Evolutionary conservation across 2,113 vertebrate species (phyloP).

Genomic region (Rhynchomys soricoides): DNA sequence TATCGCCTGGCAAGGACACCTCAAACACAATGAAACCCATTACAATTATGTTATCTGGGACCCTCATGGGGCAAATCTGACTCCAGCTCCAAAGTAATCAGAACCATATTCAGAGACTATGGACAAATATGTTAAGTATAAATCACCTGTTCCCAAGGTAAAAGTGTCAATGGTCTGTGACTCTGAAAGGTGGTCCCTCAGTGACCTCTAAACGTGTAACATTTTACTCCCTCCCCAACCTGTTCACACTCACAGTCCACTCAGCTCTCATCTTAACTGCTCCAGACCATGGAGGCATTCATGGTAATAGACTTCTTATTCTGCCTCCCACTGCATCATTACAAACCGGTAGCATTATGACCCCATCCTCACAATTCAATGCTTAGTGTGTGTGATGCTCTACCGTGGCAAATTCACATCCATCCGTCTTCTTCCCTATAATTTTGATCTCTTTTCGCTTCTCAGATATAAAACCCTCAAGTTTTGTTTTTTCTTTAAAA

Average conservation of each 20-base stretch:
- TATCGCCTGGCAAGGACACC: slow-evolving; percentile 62
- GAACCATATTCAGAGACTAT: slow-evolving; percentile 33
- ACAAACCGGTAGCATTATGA: background rate
- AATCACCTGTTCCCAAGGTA: slow-evolving; percentile 28
- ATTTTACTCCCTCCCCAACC: background rate
- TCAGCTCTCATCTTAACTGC: background rate
- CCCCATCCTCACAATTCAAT: background rate
- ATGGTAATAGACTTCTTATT: background rate
- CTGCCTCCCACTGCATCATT: background rate
- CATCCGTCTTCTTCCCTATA: background rate
- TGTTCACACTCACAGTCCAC: background rate
- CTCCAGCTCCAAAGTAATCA: slow-evolving; percentile 41
- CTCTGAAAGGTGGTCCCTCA: background rate
- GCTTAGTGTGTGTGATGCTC: background rate
- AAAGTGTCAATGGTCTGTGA: slow-evolving; percentile 2
- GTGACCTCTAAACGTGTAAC: background rate
- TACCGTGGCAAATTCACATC: background rate
- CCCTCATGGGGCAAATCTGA: slow-evolving; percentile 61
- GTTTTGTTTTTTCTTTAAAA: background rate
- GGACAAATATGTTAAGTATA: slow-evolving; percentile 45
- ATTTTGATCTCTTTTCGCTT: background rate
- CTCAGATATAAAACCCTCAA: slow-evolving; percentile 2
- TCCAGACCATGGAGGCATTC: background rate
- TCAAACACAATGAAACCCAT: slow-evolving; percentile 71
- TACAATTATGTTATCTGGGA: slow-evolving; percentile 71